phyloP scores from a whole-genome alignment of 2,113 vertebrate genomes.

The Canis aureus region DNA sequence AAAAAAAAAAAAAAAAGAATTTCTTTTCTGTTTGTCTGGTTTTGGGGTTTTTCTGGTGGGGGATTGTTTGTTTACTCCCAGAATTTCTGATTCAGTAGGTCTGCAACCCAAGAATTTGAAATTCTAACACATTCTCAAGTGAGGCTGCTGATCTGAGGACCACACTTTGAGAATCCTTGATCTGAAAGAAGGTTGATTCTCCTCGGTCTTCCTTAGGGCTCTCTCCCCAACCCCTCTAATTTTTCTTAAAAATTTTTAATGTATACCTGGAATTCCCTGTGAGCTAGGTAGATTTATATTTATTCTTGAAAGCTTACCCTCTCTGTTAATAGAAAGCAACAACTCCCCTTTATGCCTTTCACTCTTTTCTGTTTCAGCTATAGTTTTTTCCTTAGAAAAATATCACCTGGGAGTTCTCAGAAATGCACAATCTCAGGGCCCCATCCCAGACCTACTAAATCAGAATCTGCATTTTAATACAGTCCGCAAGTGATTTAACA shows the following conservation, averaged over 20 bases:
- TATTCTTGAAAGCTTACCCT: background rate
- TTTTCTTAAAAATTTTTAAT: conserved; percentile 18
- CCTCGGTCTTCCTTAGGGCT: background rate
- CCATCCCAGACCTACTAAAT: background rate
- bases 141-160: background rate
- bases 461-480: conserved; percentile 18
- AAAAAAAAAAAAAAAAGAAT: background rate
- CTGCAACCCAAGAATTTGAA: background rate
- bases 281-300: background rate
- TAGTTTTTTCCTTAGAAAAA: conserved; percentile 11
- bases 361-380: background rate
- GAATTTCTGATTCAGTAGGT: conserved; percentile 31
- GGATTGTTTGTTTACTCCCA: background rate
- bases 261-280: background rate
- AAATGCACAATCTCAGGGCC: background rate
- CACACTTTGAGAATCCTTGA: conserved; percentile 28
- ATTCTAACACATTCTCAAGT: conserved; percentile 1
- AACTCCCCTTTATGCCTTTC: background rate
- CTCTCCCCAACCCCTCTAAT: background rate
- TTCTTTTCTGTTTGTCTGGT: background rate
- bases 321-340: background rate
- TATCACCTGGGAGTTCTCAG: background rate
- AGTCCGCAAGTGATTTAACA: background rate
- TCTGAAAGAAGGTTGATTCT: background rate
- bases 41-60: background rate